A percentile compares a stretch with the other conserved stretches of the same genome.
Conservation (phyloP, 2,113 vertebrate species). For the Scomber scombrus region DNA sequence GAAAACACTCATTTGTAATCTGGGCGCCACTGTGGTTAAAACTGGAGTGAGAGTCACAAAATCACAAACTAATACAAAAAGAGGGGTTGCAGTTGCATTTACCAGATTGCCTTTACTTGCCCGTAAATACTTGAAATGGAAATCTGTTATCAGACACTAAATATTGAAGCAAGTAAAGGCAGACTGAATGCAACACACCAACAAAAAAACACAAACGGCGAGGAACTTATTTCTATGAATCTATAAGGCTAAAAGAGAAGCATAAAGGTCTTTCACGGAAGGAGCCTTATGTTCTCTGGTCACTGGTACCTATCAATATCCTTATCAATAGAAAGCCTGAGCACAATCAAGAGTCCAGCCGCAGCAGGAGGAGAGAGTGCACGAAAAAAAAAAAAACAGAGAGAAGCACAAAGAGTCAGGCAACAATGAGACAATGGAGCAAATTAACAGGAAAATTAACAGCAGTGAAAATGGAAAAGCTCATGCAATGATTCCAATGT, state of each 20-base stretch:
- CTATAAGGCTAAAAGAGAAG: conserved; percentile 54
- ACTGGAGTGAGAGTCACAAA: conserved; percentile 17
- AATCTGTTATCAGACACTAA: background rate
- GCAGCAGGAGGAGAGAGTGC: conserved; percentile 82
- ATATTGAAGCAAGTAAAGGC: conserved; percentile 39
- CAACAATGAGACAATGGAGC: conserved; percentile 71
- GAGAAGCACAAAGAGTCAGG: conserved; percentile 78
- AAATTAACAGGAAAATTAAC: conserved; percentile 60
- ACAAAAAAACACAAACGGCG: conserved; percentile 35
- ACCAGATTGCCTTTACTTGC: conserved; percentile 29
- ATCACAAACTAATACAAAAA: conserved; percentile 29
- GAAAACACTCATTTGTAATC: conserved; percentile 29
- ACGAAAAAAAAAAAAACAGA: conserved; percentile 70
- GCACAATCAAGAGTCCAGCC: conserved; percentile 89
- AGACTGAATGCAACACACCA: conserved; percentile 51
- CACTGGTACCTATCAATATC: conserved; percentile 97
- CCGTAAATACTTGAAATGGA: background rate
- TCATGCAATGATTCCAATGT: conserved; percentile 56
- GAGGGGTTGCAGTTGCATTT: conserved; percentile 42
- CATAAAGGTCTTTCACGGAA: conserved; percentile 86
- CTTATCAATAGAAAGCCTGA: conserved; percentile 99
- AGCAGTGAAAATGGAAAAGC: conserved; percentile 61
- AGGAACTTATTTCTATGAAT: conserved; percentile 52
- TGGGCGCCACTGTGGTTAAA: conserved; percentile 17
- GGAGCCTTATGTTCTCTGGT: conserved; percentile 84